These are phyloP conservation scores for Tauraco erythrolophus DNA, from an alignment of 2,113 vertebrate species.

Conservation along the genomic window DNA sequence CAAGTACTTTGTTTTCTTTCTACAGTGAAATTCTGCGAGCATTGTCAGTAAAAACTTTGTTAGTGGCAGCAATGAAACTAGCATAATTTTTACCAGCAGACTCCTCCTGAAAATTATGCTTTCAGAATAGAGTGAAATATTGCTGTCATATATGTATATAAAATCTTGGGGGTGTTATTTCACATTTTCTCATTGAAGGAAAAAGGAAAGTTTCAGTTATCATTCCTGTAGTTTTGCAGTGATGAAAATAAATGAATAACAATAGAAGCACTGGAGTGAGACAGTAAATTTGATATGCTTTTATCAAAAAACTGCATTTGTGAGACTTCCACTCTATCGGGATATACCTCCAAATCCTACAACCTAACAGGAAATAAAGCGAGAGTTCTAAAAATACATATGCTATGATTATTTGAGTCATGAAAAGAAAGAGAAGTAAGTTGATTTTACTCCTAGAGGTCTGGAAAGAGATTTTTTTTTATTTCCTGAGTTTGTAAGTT, in stretches of 20 bases:
- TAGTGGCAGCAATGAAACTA: neutral
- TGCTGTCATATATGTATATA: neutral
- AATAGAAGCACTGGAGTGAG: conserved; percentile 2
- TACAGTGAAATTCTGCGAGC: neutral
- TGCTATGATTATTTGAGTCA: neutral
- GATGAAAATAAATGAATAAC: conserved; percentile 42
- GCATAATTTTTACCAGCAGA: neutral
- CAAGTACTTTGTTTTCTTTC: neutral
- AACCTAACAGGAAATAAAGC: neutral
- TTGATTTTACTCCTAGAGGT: neutral
- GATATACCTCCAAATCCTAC: neutral
- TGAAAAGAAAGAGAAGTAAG: neutral
- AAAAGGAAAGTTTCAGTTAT: neutral
- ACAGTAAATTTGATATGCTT: neutral
- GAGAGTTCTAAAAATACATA: neutral
- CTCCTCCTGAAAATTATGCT: neutral
- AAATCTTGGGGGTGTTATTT: neutral
- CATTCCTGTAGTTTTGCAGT: neutral
- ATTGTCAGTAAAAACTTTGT: neutral
- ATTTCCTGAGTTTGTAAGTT: neutral
- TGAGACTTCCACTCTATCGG: neutral
- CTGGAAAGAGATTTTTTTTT: neutral
- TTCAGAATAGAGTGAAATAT: neutral
- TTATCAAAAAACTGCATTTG: conserved; percentile 30
- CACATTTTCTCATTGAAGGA: neutral